Conservation (phyloP, 2,888 invertebrate genomes). For the Autographa pulchrina region DNA sequence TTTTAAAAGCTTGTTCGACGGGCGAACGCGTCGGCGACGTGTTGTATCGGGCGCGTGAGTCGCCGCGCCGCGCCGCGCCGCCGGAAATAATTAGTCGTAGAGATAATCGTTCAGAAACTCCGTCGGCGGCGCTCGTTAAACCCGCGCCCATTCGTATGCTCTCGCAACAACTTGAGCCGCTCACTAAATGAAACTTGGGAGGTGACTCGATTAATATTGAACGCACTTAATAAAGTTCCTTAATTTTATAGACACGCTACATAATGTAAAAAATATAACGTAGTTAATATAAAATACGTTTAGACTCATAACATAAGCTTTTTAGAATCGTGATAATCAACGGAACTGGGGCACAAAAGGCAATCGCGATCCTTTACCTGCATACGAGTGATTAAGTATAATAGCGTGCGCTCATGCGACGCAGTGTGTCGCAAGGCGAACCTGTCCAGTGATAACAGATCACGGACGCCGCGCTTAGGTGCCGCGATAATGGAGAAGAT, state of each 20-base stretch:
- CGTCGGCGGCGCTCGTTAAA: slow-evolving; percentile 59
- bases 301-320: slow-evolving; percentile 11
- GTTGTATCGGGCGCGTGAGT: slow-evolving; percentile 61
- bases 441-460: slow-evolving; percentile 76
- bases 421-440: slow-evolving; percentile 74
- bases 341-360: slow-evolving; percentile 35
- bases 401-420: slow-evolving; percentile 67
- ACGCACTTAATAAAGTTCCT: slow-evolving; percentile 55
- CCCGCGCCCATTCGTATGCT: slow-evolving; percentile 60
- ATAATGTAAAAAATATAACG: slow-evolving; percentile 25
- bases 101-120: slow-evolving; percentile 75
- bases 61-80: slow-evolving; percentile 55
- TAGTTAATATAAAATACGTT: slow-evolving; percentile 20
- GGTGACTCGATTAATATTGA: slow-evolving; percentile 54
- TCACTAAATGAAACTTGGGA: slow-evolving; percentile 60
- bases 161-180: slow-evolving; percentile 58
- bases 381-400: slow-evolving; percentile 61
- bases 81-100: slow-evolving; percentile 79
- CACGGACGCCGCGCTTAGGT: slow-evolving; percentile 67
- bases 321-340: slow-evolving; percentile 26
- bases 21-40: slow-evolving; percentile 51
- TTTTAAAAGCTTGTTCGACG: slow-evolving; percentile 61
- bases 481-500: slow-evolving; percentile 61
- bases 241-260: slow-evolving; percentile 52
- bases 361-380: slow-evolving; percentile 42